Percentiles rank a stretch among this genome's conserved stretches.
Evolutionary conservation across 2,888 invertebrate species (phyloP).

Genomic region (Cheiracanthium punctorium): DNA sequence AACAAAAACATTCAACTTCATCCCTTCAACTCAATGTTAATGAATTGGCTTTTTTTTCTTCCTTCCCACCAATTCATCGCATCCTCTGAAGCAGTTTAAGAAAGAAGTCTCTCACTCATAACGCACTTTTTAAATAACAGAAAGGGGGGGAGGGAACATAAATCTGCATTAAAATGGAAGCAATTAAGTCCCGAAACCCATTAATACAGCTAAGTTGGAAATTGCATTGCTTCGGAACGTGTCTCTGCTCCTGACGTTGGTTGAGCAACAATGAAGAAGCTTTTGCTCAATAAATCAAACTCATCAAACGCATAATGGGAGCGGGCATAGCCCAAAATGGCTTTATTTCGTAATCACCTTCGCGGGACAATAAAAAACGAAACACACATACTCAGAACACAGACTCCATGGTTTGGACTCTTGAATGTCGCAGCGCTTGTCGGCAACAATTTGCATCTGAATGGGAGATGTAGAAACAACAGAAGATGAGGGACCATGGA

Average conservation of each 20-base stretch:
- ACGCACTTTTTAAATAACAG: not conserved
- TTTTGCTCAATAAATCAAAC: slow-evolving; percentile 55
- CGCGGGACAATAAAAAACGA: slow-evolving; percentile 30
- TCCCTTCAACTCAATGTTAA: slow-evolving; percentile 5
- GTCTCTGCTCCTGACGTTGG: slow-evolving; percentile 42
- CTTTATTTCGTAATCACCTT: slow-evolving; percentile 63
- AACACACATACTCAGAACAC: too few relatives aligned
- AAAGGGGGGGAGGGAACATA: not conserved
- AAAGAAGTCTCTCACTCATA: not conserved
- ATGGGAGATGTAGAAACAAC: not conserved
- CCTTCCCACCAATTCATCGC: not conserved
- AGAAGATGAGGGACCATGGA: too few relatives aligned
- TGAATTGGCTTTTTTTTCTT: slow-evolving; percentile 48
- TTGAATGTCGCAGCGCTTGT: not conserved
- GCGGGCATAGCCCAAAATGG: slow-evolving; percentile 32
- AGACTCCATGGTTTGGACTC: not conserved
- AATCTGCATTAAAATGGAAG: slow-evolving; percentile 44
- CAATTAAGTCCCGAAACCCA: slow-evolving; percentile 36
- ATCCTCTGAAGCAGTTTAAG: not conserved
- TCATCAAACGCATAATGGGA: slow-evolving; percentile 46
- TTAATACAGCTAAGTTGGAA: slow-evolving; percentile 26
- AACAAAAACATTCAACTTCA: not conserved
- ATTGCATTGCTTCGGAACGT: slow-evolving; percentile 28
- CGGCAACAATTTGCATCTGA: slow-evolving; percentile 16
- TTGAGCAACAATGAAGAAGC: slow-evolving; percentile 6